These are phyloP conservation scores for Conistra vaccinii DNA, from an alignment of 2,888 invertebrate genomes.

Conservation along the genomic window DNA sequence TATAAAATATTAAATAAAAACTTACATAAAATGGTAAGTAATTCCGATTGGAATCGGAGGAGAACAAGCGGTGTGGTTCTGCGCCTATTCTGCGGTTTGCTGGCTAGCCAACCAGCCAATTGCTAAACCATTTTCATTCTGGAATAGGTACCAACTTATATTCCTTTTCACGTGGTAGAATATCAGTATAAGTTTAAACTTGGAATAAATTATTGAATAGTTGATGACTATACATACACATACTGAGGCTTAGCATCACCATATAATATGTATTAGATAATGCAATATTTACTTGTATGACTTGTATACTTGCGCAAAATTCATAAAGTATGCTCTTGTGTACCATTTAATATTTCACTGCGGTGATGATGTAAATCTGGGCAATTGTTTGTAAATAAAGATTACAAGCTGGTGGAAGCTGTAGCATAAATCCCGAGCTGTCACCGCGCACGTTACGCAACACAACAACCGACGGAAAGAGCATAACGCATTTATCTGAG, in stretches of 20 bases:
- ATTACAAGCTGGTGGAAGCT: conserved; percentile 72
- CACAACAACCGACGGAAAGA: conserved; percentile 78
- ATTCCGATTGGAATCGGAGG: conserved; percentile 87
- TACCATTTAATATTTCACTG: conserved; percentile 59
- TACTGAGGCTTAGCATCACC: conserved; percentile 31
- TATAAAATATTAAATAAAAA: conserved; percentile 90
- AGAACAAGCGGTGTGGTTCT: conserved; percentile 81
- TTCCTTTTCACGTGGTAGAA: conserved; percentile 30
- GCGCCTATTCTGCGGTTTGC: conserved; percentile 84
- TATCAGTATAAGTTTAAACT: conserved; percentile 43
- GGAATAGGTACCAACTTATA: conserved; percentile 30
- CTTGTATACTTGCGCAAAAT: conserved; percentile 41
- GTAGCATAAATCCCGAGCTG: conserved; percentile 77
- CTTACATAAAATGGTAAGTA: conserved; percentile 89
- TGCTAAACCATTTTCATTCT: conserved; percentile 47
- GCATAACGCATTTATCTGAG: conserved; percentile 83
- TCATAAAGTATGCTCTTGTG: conserved; percentile 50
- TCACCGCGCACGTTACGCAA: conserved; percentile 83
- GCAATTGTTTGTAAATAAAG: conserved; percentile 80
- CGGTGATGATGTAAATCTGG: conserved; percentile 70
- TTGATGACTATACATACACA: conserved; percentile 31
- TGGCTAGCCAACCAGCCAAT: conserved; percentile 71
- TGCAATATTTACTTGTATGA: conserved; percentile 21
- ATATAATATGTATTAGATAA: conserved; percentile 25
- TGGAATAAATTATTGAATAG: conserved; percentile 60